Evolutionary conservation across 2,888 invertebrate species (phyloP).

Genomic region (Rhabditoides inermis): DNA sequence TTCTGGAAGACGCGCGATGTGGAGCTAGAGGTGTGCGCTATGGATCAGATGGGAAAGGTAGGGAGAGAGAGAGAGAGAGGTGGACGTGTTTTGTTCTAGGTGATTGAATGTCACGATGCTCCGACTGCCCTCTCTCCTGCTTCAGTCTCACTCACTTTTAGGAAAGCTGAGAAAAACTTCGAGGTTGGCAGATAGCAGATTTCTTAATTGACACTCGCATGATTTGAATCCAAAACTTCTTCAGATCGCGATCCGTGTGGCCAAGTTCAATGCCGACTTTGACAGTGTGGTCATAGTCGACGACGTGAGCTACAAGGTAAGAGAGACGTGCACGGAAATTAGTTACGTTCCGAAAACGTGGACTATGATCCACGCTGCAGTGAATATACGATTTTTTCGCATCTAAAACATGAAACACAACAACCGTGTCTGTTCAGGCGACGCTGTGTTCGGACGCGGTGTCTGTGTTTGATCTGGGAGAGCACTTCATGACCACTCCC

Average conservation of each 20-base stretch:
- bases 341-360: background rate
- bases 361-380: background rate
- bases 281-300: constrained; percentile 49
- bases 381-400: background rate
- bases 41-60: constrained; percentile 22
- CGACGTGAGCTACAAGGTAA: constrained; percentile 37
- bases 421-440: constrained; percentile 3
- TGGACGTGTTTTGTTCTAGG: constrained; percentile 25
- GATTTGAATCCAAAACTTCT: constrained; percentile 8
- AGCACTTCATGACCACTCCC: constrained; percentile 40
- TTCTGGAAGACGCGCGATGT: constrained; percentile 34
- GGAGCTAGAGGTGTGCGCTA: constrained; percentile 30
- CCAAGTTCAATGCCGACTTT: constrained; percentile 33
- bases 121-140: constrained; percentile 28
- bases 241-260: constrained; percentile 41
- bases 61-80: constrained; percentile 27
- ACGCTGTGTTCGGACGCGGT: constrained; percentile 37
- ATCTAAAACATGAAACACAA: background rate
- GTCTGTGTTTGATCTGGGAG: constrained; percentile 42
- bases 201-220: background rate
- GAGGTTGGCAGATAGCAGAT: constrained; percentile 10
- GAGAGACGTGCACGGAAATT: background rate
- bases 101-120: constrained; percentile 27
- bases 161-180: constrained; percentile 28
- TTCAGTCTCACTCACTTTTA: constrained; percentile 27